Conservation (phyloP, 1,140 invertebrate genomes). For the Bombus waltoni region DNA sequence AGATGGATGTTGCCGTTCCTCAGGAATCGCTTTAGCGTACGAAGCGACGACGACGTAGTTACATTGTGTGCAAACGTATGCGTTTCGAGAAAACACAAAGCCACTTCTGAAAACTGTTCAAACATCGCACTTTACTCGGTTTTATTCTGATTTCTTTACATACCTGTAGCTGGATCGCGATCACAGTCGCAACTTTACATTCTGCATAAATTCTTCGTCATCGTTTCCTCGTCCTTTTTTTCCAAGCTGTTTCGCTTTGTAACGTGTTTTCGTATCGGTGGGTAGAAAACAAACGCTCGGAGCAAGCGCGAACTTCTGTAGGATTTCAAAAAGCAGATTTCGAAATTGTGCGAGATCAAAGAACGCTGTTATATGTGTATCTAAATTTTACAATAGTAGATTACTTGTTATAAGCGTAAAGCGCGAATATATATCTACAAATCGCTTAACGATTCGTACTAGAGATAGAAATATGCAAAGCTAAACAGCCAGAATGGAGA, state of each 20-base stretch:
- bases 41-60: neutral
- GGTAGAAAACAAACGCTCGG: neutral
- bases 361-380: neutral
- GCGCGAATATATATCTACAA: neutral
- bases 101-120: neutral
- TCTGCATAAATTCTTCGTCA: neutral
- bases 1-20: neutral
- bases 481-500: no score
- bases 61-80: neutral
- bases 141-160: no score
- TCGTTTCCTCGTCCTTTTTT: neutral
- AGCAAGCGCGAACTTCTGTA: neutral
- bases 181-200: neutral
- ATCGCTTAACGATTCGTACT: no score
- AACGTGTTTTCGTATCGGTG: neutral
- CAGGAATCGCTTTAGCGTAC: neutral
- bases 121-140: neutral
- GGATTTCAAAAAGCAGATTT: neutral
- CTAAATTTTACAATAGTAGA: neutral
- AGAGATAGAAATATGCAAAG: no score
- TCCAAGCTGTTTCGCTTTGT: neutral
- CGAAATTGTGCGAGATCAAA: neutral
- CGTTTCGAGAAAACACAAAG: neutral
- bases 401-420: neutral
- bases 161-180: neutral